phyloP scores from a whole-genome alignment of 2,113 vertebrate species.

The Recurvirostra avosetta region DNA sequence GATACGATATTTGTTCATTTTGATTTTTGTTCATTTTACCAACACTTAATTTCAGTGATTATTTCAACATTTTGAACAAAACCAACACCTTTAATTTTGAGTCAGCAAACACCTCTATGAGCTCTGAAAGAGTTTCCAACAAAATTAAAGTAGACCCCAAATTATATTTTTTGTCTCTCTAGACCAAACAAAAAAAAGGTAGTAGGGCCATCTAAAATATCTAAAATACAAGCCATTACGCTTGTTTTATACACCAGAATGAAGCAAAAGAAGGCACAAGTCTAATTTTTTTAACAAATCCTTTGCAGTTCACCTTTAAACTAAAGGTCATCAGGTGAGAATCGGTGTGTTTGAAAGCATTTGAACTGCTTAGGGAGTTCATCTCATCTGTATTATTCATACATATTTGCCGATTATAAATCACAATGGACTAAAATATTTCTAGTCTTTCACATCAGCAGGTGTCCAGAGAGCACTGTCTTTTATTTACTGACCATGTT shows the following conservation, averaged over 20 bases:
- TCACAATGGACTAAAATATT: slow-evolving; percentile 59
- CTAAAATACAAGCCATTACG: not conserved
- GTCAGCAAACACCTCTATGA: not conserved
- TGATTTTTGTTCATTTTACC: not conserved
- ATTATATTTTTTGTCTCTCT: not conserved
- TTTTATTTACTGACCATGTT: slow-evolving; percentile 73
- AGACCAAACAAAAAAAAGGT: not conserved
- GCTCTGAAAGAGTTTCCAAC: not conserved
- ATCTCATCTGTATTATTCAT: slow-evolving; percentile 48
- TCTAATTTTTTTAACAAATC: slow-evolving; percentile 29
- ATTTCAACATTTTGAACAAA: not conserved
- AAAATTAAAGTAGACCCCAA: not conserved
- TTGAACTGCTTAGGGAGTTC: slow-evolving; percentile 44
- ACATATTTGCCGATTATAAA: slow-evolving; percentile 57
- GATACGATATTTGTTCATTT: not conserved
- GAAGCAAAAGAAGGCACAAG: not conserved
- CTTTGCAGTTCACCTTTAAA: slow-evolving; percentile 65
- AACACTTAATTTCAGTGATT: not conserved
- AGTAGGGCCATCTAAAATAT: not conserved
- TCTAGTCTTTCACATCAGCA: slow-evolving; percentile 61
- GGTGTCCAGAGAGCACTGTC: slow-evolving; percentile 34
- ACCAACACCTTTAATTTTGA: not conserved
- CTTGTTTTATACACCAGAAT: not conserved
- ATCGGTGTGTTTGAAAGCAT: slow-evolving; percentile 16
- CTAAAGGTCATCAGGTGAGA: slow-evolving; percentile 44